Base-by-base conservation (phyloP, 2,113 vertebrate species). In the Suncus etruscus region DNA sequence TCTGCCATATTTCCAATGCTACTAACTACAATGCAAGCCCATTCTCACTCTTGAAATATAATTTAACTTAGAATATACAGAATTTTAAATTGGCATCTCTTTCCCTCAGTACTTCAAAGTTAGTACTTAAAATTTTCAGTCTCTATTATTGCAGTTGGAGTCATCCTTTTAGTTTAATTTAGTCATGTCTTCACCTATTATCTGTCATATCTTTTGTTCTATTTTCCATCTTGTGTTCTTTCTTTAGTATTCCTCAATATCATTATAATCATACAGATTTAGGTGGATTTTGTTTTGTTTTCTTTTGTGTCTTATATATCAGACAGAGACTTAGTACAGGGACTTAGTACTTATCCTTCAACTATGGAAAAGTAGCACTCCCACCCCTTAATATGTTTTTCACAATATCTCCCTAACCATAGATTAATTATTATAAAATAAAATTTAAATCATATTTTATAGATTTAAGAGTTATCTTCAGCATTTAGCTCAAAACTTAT, bases 331-430 rank as follows among this genome's bases (percentile, higher is more conserved):
- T 68, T n/a, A 72, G 27, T 77, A 65, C 5, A 54, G 45, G 16
- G 76, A 86, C 65, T 65, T 77, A 65, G 50, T 63, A 12, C 45
- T 81, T 47, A 51, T 84, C 6, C 48, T 91, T 84, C 39, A 68
- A 69, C 82, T 87, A 6, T 69, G 27, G 48, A 79, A 84, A 66
- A 83, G 70, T 65, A 86, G 31, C 11, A 54, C 51, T 54, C 51
- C 51, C 51, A 54, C 10, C 51, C 82, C 10, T 68, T 68, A n/a
- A 68, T n/a, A 8, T 29, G 29, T 6, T 68, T 29, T 68, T 9
- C 66, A 54, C 51, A 54, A 8, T 15, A 54, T 15, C 51, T 54
- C 51, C 51, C 51, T 7, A 54, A 54, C 7, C 51, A 54, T 54
- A 54, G 51, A 54, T 54, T 54, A 10, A 10, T 4, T 54, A 54